Conservation (phyloP, 1,140 invertebrate genomes). For the Aporrectodea caliginosa region DNA sequence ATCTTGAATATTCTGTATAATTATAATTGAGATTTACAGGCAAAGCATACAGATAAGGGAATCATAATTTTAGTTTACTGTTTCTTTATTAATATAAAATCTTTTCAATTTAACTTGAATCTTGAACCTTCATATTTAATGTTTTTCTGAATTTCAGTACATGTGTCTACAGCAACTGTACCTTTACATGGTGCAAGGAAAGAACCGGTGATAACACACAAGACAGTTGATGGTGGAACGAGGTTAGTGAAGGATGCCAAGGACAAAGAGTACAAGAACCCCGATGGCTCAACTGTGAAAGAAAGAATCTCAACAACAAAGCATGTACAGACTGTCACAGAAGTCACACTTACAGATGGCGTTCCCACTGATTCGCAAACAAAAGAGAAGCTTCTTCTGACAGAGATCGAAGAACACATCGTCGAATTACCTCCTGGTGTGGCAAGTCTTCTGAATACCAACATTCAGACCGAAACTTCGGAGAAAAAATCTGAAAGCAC, state of each 20-base stretch:
- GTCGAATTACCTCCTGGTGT: background rate
- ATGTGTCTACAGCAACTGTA: no score
- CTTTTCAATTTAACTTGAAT: no score
- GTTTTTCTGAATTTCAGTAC: no score
- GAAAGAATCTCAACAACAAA: background rate
- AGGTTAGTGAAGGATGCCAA: background rate
- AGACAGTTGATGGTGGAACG: background rate
- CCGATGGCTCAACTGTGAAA: background rate
- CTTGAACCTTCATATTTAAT: no score
- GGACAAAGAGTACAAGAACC: background rate
- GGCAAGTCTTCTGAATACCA: background rate
- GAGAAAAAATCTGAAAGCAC: background rate
- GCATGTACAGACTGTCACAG: background rate
- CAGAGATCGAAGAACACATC: background rate
- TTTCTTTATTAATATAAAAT: no score
- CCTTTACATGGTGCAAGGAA: no score
- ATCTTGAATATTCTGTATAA: no score
- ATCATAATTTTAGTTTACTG: no score
- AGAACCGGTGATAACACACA: no score
- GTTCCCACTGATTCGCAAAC: background rate
- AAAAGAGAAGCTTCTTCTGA: background rate
- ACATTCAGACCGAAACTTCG: background rate
- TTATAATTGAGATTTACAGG: no score
- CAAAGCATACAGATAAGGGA: no score
- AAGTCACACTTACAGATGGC: background rate